Conservation (phyloP, 2,888 invertebrate genomes). For the Harpalus rufipes region DNA sequence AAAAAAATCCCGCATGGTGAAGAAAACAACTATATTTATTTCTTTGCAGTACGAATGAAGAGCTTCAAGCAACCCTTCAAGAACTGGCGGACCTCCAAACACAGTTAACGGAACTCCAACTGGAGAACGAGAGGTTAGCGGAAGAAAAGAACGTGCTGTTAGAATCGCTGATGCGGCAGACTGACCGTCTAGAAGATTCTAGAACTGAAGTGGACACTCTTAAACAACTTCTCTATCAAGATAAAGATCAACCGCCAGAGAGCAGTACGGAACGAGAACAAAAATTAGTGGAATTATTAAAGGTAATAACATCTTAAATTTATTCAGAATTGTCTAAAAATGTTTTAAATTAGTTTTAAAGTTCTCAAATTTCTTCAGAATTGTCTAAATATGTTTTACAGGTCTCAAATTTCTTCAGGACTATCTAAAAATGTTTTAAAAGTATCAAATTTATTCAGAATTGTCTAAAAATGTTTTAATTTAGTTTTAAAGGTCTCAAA, state of each 20-base stretch:
- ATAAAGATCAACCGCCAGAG: conserved; percentile 82
- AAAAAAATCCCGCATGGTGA: no score
- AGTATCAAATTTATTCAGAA: no score
- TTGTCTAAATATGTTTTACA: no score
- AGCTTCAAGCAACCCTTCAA: conserved; percentile 95
- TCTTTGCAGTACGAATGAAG: conserved; percentile 88
- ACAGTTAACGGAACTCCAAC: conserved; percentile 91
- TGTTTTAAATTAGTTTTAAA: no score
- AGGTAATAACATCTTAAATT: no score
- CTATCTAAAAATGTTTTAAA: no score
- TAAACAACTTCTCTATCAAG: conserved; percentile 87
- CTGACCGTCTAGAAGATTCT: conserved; percentile 93
- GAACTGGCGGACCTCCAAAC: conserved; percentile 94
- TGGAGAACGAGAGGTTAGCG: conserved; percentile 91
- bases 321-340: no score
- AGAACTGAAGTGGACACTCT: conserved; percentile 91
- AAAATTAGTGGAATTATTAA: conserved; percentile 90
- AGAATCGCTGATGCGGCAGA: conserved; percentile 94
- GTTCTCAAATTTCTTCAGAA: no score
- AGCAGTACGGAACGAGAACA: conserved; percentile 86
- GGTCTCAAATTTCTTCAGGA: no score
- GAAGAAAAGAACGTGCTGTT: conserved; percentile 94
- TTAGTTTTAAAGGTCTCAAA: no score
- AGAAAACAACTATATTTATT: no score
- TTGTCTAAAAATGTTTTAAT: no score